Percentiles rank a stretch among this genome's conserved stretches.
Conservation (phyloP, 1,140 invertebrate species). For the Elysia chlorotica region DNA sequence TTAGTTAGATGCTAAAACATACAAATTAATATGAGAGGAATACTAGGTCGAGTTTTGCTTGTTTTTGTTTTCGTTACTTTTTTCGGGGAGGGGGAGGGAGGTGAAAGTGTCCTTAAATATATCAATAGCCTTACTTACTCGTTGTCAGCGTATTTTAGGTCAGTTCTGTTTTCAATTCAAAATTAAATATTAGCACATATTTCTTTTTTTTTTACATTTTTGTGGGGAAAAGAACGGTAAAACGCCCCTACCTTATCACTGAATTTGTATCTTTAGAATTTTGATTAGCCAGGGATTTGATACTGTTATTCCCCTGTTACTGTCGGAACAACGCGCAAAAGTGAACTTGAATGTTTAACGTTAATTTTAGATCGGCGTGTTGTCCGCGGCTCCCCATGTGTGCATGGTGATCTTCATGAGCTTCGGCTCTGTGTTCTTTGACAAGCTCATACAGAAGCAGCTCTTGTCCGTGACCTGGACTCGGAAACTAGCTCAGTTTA, state of each 20-base stretch:
- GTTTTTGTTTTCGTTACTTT: too few relatives aligned
- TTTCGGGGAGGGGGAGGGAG: too few relatives aligned
- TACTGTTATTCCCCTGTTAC: background rate
- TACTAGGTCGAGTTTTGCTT: too few relatives aligned
- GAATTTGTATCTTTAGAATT: background rate
- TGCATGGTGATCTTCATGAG: slow-evolving; percentile 36
- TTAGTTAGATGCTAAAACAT: background rate
- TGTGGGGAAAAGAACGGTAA: too few relatives aligned
- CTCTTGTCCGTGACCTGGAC: slow-evolving; percentile 26
- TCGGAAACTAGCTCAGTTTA: slow-evolving; percentile 33
- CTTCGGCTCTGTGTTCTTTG: slow-evolving; percentile 26
- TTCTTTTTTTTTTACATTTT: too few relatives aligned
- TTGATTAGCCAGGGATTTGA: background rate
- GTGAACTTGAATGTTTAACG: background rate
- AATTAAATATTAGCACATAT: too few relatives aligned
- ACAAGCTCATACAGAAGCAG: slow-evolving; percentile 22
- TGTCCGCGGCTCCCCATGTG: slow-evolving; percentile 29
- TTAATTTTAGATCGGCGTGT: slow-evolving; percentile 31
- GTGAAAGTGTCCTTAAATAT: too few relatives aligned
- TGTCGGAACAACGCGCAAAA: background rate
- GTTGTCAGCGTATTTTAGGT: too few relatives aligned
- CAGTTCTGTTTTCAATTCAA: too few relatives aligned
- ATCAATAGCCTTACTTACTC: too few relatives aligned
- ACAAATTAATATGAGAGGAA: background rate
- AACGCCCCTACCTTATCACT: too few relatives aligned